A percentile compares a stretch with the other conserved stretches of the same genome.
Conservation (phyloP, 2,113 vertebrate species). For the Daphoenositta chrysoptera region DNA sequence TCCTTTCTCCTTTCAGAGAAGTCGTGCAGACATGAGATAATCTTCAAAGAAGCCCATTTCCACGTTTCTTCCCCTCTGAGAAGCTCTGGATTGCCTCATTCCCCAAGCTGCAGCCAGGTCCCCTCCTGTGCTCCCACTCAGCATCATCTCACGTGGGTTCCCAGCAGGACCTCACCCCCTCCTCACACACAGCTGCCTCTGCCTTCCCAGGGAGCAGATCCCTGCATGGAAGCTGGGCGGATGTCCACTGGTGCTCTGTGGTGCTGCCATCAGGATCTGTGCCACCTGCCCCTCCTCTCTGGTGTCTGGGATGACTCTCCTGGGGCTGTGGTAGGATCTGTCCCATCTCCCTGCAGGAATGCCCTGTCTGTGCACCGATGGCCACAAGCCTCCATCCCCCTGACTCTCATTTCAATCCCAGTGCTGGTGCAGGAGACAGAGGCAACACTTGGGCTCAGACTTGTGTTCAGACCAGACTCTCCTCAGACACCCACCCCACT, state of each 20-base stretch:
- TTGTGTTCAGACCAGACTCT: neutral
- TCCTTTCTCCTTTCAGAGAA: conserved; percentile 26
- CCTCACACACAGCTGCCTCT: neutral
- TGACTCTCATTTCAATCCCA: too few species aligned
- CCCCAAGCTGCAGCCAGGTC: neutral
- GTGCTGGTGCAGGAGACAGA: neutral
- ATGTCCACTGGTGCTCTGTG: neutral
- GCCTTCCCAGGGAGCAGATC: neutral
- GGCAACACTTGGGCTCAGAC: neutral
- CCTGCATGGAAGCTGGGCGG: neutral
- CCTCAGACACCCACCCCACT: neutral
- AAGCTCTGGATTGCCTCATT: neutral
- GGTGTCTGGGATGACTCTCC: neutral
- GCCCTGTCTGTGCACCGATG: neutral
- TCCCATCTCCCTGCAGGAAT: neutral
- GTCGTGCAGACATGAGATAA: neutral
- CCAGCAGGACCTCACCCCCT: neutral
- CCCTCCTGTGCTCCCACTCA: neutral
- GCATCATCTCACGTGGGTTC: fast-evolving
- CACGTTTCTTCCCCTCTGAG: neutral
- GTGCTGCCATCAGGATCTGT: neutral
- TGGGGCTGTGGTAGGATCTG: neutral
- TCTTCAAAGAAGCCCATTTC: neutral
- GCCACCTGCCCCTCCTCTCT: neutral
- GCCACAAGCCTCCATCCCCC: neutral